These are phyloP conservation scores for Pygoscelis antarcticus DNA, from an alignment of 2,113 vertebrate species.

Conservation along the genomic window DNA sequence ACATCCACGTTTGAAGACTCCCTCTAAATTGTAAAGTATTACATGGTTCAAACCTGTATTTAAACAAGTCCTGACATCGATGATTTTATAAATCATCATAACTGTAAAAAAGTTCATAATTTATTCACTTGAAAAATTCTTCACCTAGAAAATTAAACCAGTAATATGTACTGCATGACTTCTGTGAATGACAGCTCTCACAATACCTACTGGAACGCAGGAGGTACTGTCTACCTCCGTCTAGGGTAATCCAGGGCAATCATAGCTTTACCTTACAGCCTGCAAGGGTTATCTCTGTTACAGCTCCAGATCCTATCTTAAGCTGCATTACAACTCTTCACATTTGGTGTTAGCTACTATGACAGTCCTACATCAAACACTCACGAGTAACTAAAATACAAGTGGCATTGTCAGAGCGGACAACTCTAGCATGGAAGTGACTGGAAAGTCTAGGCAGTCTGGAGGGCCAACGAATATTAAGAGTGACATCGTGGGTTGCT, in stretches of 20 bases:
- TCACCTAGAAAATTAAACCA: not conserved
- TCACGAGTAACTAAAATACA: not conserved
- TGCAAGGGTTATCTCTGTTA: not conserved
- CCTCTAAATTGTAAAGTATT: not conserved
- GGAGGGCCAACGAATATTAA: not conserved
- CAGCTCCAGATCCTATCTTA: not conserved
- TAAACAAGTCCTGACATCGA: not conserved
- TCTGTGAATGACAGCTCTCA: not conserved
- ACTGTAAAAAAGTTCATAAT: not conserved
- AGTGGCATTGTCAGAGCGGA: not conserved
- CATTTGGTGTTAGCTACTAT: not conserved
- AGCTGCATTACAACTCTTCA: not conserved
- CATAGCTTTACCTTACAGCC: not conserved
- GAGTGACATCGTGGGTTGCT: rapidly evolving
- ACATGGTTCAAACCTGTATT: not conserved
- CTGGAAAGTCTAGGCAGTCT: not conserved
- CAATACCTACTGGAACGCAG: rapidly evolving
- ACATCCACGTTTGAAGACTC: not conserved
- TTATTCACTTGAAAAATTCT: not conserved
- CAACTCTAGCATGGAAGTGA: not conserved
- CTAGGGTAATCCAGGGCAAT: not conserved
- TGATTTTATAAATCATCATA: not conserved
- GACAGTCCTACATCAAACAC: not conserved
- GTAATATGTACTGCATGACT: not conserved
- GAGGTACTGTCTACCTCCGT: not conserved